A percentile compares a stretch with the other conserved stretches of the same genome.
phyloP scores from a whole-genome alignment of 2,797 vertebrate genomes.

The Etheostoma nigrum region DNA sequence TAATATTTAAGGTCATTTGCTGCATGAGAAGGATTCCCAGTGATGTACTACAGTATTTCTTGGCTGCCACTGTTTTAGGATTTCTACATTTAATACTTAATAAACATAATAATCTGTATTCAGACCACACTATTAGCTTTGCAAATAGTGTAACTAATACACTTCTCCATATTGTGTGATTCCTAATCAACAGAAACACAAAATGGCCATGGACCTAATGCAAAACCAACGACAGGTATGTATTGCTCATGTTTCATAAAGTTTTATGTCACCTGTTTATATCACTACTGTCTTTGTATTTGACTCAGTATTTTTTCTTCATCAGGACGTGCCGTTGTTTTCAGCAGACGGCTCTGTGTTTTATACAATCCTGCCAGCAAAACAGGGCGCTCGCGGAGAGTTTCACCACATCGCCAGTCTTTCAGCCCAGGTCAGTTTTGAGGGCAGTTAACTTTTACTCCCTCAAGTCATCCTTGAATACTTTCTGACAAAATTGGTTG shows the following conservation, averaged over 20 bases:
- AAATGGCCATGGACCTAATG: constrained; percentile 85
- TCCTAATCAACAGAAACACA: constrained; percentile 83
- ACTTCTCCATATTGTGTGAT: constrained; percentile 34
- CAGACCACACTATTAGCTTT: background rate
- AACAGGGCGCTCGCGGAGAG: constrained; percentile 88
- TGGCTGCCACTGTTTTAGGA: constrained; percentile 14
- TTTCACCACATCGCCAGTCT: constrained; percentile 86
- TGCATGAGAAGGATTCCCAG: constrained; percentile 61
- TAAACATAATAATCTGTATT: constrained; percentile 16
- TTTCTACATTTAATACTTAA: constrained; percentile 35
- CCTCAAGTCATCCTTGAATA: background rate
- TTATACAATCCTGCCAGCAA: constrained; percentile 86
- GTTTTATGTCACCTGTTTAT: background rate
- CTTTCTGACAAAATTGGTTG: constrained; percentile 3
- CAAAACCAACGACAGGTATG: constrained; percentile 82
- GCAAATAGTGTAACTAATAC: constrained; percentile 2
- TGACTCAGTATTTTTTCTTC: background rate
- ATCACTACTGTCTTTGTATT: too few species aligned
- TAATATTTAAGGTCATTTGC: constrained; percentile 72
- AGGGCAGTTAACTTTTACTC: constrained; percentile 23
- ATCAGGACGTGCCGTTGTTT: constrained; percentile 85
- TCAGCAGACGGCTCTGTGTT: constrained; percentile 81
- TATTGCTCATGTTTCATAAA: background rate
- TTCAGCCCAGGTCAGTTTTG: constrained; percentile 82
- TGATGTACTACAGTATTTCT: constrained; percentile 44